Evolutionary conservation across 2,113 vertebrate genomes (phyloP).

Genomic region (Oryzias curvinotus): DNA sequence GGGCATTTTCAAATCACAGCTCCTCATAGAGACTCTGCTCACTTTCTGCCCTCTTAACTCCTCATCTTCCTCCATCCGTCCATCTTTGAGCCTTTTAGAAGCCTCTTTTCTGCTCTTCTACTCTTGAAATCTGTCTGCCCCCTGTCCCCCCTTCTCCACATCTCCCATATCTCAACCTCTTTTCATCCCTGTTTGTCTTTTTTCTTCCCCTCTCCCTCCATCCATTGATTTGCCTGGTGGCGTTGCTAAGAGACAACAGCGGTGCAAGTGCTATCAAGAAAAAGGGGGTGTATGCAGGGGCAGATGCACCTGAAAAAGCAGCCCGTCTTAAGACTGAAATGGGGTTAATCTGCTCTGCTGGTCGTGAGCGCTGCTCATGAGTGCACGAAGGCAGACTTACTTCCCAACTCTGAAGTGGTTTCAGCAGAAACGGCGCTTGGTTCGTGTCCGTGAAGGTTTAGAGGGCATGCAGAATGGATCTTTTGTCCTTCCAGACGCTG

Average conservation of each 20-base stretch:
- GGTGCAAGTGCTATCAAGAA: constrained; percentile 11
- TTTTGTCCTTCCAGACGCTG: no score
- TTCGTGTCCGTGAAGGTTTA: no score
- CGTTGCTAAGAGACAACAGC: constrained; percentile 66
- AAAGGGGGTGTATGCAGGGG: constrained; percentile 30
- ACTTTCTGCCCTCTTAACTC: background rate
- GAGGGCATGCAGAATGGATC: no score
- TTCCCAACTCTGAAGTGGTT: no score
- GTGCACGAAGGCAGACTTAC: no score
- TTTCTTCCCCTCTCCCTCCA: constrained; percentile 26
- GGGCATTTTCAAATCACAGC: no score
- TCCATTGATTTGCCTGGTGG: constrained; percentile 50
- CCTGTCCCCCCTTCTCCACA: background rate
- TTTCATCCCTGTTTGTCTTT: constrained; percentile 31
- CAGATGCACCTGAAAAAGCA: constrained; percentile 12
- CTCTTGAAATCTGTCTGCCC: background rate
- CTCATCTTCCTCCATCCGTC: background rate
- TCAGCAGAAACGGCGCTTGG: no score
- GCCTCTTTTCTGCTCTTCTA: background rate
- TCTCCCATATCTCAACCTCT: constrained; percentile 28
- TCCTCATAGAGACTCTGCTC: background rate
- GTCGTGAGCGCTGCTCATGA: no score
- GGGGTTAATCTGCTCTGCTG: background rate
- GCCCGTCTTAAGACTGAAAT: constrained; percentile 2
- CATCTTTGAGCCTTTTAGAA: background rate